Percentiles rank a stretch among this genome's conserved stretches.
These are phyloP conservation scores for Merops nubicus DNA, from an alignment of 2,113 vertebrate genomes.

Conservation along the genomic window DNA sequence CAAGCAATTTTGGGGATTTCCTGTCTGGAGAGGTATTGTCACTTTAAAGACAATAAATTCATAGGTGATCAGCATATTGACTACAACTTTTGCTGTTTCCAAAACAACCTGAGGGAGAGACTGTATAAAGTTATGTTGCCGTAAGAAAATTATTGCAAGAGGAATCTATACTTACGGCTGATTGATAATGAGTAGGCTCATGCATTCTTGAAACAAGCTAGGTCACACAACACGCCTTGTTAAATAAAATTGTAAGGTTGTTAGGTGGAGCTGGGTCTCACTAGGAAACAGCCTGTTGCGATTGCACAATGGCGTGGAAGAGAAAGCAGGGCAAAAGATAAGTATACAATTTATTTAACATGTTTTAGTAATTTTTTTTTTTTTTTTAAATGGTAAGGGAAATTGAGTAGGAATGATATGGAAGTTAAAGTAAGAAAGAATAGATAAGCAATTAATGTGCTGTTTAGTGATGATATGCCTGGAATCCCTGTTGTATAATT, in stretches of 20 bases:
- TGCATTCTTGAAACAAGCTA: background rate
- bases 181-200: background rate
- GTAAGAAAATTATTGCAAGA: background rate
- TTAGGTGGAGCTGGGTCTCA: background rate
- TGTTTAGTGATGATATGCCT: background rate
- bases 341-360: background rate
- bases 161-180: background rate
- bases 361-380: background rate
- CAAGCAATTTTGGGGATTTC: background rate
- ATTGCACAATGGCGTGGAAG: rapidly evolving
- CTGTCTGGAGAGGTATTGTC: background rate
- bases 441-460: background rate
- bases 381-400: background rate
- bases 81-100: background rate
- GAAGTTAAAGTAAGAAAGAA: background rate
- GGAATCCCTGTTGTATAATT: background rate
- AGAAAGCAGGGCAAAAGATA: background rate
- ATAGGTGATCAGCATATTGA: background rate
- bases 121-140: background rate
- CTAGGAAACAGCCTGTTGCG: background rate
- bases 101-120: background rate
- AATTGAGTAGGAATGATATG: background rate
- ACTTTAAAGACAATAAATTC: background rate
- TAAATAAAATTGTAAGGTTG: background rate
- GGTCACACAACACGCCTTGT: background rate